Conservation (phyloP, 2,113 vertebrate genomes). For the Galbula dea region DNA sequence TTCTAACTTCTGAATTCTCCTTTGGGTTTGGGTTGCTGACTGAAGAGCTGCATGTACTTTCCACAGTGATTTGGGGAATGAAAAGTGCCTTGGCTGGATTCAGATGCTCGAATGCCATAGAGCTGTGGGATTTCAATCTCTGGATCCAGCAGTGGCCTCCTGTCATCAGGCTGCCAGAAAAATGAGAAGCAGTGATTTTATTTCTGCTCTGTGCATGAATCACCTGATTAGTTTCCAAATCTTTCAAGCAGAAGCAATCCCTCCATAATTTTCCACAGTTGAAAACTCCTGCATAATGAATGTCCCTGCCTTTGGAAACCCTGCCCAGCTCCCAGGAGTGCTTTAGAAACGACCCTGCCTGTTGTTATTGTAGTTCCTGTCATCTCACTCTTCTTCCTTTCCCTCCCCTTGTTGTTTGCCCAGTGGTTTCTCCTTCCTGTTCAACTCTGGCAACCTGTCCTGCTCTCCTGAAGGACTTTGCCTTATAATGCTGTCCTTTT, state of each 20-base stretch:
- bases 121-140: background rate
- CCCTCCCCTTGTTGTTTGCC: background rate
- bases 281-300: background rate
- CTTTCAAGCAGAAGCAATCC: background rate
- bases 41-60: background rate
- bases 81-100: background rate
- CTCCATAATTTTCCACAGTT: background rate
- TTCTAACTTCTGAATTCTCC: background rate
- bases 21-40: background rate
- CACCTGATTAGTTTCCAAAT: background rate
- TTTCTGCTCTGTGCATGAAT: background rate
- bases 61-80: background rate
- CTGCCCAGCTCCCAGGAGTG: background rate
- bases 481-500: slow-evolving; percentile 40
- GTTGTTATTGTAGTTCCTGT: background rate
- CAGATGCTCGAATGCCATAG: background rate
- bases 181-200: background rate
- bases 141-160: background rate
- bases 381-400: background rate
- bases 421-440: background rate
- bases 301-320: background rate
- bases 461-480: background rate
- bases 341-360: background rate
- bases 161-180: background rate
- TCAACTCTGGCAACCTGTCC: background rate